A percentile compares a stretch with the other conserved stretches of the same genome.
Evolutionary conservation across 2,113 vertebrate species (phyloP).

Genomic region (Centropristis striata): DNA sequence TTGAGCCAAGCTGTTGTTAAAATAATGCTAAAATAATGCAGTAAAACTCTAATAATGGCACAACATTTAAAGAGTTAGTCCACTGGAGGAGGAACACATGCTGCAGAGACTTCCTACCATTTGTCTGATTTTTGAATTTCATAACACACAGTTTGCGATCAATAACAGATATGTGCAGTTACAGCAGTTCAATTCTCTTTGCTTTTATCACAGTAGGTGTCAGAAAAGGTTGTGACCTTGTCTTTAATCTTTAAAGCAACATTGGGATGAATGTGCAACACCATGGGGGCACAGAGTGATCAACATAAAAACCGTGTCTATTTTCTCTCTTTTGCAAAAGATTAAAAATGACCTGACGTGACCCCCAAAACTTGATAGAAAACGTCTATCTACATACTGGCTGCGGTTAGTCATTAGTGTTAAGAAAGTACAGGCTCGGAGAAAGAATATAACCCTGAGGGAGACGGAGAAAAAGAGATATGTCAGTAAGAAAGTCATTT

Average conservation of each 20-base stretch:
- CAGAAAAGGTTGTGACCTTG: conserved; percentile 21
- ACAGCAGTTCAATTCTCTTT: not conserved
- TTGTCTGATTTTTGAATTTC: conserved; percentile 10
- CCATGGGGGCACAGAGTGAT: not conserved
- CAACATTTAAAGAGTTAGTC: not conserved
- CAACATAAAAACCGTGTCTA: not conserved
- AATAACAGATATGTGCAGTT: not conserved
- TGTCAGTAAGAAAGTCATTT: conserved; percentile 75
- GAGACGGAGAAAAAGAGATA: conserved; percentile 54
- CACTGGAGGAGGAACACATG: not conserved
- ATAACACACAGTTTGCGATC: not conserved
- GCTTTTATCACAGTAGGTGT: not conserved
- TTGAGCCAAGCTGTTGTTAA: not conserved
- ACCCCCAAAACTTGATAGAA: conserved; percentile 39
- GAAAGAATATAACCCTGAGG: conserved; percentile 63
- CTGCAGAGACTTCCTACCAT: not conserved
- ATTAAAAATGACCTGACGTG: conserved; percentile 30
- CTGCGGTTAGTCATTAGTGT: conserved; percentile 62
- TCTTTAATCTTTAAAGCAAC: conserved; percentile 12
- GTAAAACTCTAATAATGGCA: not conserved
- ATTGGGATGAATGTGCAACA: conserved; percentile 13
- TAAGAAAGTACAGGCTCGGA: conserved; percentile 55
- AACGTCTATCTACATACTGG: conserved; percentile 41
- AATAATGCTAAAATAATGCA: no score
- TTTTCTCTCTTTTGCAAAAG: conserved; percentile 6